Percentiles rank a stretch among this genome's conserved stretches.
These are phyloP conservation scores for Pemphigus obesinymphae DNA, from an alignment of 1,140 invertebrate species.

Conservation along the genomic window DNA sequence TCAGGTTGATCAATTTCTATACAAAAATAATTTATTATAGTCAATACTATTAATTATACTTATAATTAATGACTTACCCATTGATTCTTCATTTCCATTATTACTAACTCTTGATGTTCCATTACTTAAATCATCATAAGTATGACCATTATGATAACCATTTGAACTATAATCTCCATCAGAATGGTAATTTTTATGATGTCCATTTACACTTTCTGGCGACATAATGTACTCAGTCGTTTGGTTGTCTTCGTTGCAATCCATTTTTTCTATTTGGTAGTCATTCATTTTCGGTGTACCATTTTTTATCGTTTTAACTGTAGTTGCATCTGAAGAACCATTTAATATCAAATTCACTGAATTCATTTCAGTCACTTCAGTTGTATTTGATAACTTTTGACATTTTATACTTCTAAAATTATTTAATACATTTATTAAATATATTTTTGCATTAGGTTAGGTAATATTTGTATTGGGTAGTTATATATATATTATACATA, in stretches of 20 bases:
- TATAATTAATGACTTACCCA: slow-evolving; percentile 18
- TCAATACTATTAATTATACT: not conserved
- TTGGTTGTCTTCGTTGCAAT: slow-evolving; percentile 35
- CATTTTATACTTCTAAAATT: slow-evolving; percentile 30
- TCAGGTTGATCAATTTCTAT: slow-evolving; percentile 43
- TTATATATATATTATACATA: not conserved
- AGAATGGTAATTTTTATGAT: slow-evolving; percentile 9
- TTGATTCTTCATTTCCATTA: slow-evolving; percentile 34
- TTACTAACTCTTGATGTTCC: slow-evolving; percentile 27
- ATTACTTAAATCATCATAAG: slow-evolving; percentile 29
- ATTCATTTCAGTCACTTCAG: slow-evolving; percentile 31
- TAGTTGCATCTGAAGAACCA: slow-evolving; percentile 30
- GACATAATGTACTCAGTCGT: slow-evolving; percentile 24
- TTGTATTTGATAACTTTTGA: slow-evolving; percentile 37
- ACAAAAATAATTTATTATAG: not conserved
- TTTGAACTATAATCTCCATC: slow-evolving; percentile 25
- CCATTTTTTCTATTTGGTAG: slow-evolving; percentile 36
- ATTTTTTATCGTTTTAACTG: slow-evolving; percentile 38
- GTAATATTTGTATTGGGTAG: not conserved
- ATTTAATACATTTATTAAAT: not conserved
- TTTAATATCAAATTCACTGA: slow-evolving; percentile 36
- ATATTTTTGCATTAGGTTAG: not conserved
- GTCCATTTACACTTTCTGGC: slow-evolving; percentile 25
- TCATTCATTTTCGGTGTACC: slow-evolving; percentile 28
- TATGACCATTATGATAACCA: slow-evolving; percentile 34